phyloP scores from a whole-genome alignment of 2,888 invertebrate genomes.

The Arrhopalites spinosus region DNA sequence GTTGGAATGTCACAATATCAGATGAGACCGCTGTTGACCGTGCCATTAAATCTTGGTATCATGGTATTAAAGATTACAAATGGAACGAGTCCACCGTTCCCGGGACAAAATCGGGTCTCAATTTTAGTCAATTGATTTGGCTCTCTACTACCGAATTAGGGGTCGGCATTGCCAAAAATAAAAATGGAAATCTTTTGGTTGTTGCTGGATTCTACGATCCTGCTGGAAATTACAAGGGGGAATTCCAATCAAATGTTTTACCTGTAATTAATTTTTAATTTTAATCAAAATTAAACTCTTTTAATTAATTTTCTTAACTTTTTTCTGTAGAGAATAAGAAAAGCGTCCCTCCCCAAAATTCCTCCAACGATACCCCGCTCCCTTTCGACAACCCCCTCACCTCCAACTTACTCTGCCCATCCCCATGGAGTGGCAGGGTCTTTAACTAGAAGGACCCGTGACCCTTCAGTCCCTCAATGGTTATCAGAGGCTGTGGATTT shows the following conservation, averaged over 20 bases:
- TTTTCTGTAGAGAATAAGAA: not conserved
- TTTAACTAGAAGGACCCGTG: not conserved
- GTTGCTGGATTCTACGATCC: not conserved
- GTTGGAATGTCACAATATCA: not conserved
- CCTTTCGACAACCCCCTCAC: not conserved
- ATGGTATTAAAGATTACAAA: not conserved
- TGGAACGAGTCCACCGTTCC: not conserved
- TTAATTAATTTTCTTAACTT: too few species aligned
- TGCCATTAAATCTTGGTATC: not conserved
- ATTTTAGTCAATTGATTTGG: conserved; percentile 1
- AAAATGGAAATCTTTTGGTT: not conserved
- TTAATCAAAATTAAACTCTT: too few species aligned
- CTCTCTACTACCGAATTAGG: not conserved
- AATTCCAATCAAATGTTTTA: not conserved
- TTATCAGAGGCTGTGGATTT: not conserved
- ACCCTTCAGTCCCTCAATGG: not conserved
- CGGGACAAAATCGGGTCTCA: not conserved
- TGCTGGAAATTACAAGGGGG: not conserved
- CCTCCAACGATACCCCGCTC: not conserved
- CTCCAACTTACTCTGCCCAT: not conserved
- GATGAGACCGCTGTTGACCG: not conserved
- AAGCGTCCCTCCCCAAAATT: not conserved
- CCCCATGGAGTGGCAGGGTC: not conserved
- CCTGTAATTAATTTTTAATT: not conserved
- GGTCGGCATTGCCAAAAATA: not conserved